Base-by-base conservation (phyloP, 1,140 invertebrate genomes). In the Zaprionus vittiger region DNA sequence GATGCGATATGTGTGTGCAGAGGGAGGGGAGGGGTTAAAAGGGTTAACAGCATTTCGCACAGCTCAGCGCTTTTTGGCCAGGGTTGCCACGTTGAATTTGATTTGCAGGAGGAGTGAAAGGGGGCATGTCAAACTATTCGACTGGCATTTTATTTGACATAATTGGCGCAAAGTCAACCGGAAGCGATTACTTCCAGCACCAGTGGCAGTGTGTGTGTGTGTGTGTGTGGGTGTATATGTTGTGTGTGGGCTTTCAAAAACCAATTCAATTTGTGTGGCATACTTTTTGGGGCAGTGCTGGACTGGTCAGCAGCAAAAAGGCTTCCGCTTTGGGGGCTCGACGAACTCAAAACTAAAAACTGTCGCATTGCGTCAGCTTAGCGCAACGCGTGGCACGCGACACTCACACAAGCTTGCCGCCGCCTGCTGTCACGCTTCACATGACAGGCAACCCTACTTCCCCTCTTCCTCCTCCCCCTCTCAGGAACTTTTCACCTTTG, bases 161-260 rank as follows among this genome's bases (percentile, higher is more conserved):
- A 90, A 90, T 90, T 90, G 85, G 73, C 81, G 73, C 60, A 85
- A 90, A 90, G 79, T 90, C 85, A 82, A 85, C 54, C 77, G 85
- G 85, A 90, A 90, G 73, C 81, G 85, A 90, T 90, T 90, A 90
- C 77, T 78, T 69, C 65, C 64, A 69, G 41, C 69, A 69, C 26
- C 26, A 47, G 56, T 44, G 55, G 24, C 31, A 34, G 22, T 34
- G 44, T 52, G 38, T 47, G 34, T 64, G 65, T 79, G 31, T 65
- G 59, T 49, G 47, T 44, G 37, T 24, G 24, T 34, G 66, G 37
- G 26, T 47, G 47, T 68, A 62, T 83, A 31, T 68, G 59, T 47
- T 37, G 70, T 81, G 57, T 49, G 47, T 44, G 37, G 20, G 55
- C 68, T 14, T 20, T 60, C 64, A 66, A 75, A 68, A 66, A 66